Evolutionary conservation across 2,888 invertebrate species (phyloP).

Genomic region (Cephus pygmeus): DNA sequence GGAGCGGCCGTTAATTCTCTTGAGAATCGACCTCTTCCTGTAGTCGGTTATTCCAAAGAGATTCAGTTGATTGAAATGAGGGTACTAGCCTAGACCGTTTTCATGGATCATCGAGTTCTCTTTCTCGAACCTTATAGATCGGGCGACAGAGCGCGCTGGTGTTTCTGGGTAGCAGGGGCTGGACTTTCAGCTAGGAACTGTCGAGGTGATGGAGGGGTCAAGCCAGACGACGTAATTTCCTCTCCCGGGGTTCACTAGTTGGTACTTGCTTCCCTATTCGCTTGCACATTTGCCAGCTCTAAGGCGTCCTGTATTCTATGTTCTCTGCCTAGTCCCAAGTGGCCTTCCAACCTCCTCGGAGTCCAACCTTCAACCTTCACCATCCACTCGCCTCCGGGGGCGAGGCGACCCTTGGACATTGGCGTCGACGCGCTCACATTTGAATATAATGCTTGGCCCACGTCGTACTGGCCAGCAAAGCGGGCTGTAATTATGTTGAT

Average conservation of each 20-base stretch:
- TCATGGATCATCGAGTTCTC: background rate
- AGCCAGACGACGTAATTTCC: slow-evolving; percentile 58
- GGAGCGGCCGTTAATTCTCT: background rate
- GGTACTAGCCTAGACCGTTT: background rate
- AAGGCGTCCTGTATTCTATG: slow-evolving; percentile 12
- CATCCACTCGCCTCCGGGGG: slow-evolving; percentile 21
- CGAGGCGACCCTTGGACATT: slow-evolving; percentile 33
- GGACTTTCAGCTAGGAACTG: slow-evolving; percentile 24
- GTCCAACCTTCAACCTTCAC: slow-evolving; percentile 41
- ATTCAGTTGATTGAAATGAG: background rate
- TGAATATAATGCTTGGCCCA: slow-evolving; percentile 62
- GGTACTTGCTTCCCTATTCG: slow-evolving; percentile 44
- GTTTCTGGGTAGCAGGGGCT: background rate
- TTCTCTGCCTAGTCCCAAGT: background rate
- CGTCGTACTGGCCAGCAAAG: slow-evolving; percentile 47
- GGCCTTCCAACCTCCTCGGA: background rate
- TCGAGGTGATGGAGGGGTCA: slow-evolving; percentile 38
- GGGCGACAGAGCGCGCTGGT: background rate
- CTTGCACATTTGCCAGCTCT: slow-evolving; percentile 32
- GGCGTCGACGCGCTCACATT: slow-evolving; percentile 51
- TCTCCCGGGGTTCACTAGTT: slow-evolving; percentile 42
- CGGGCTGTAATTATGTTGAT: slow-evolving; percentile 65
- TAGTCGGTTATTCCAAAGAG: background rate
- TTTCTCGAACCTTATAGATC: background rate
- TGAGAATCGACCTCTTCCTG: background rate